Evolutionary conservation across 2,888 invertebrate genomes (phyloP), one percentile per base, ranked within the genome.

Genomic region (Drosophila recens): DNA sequence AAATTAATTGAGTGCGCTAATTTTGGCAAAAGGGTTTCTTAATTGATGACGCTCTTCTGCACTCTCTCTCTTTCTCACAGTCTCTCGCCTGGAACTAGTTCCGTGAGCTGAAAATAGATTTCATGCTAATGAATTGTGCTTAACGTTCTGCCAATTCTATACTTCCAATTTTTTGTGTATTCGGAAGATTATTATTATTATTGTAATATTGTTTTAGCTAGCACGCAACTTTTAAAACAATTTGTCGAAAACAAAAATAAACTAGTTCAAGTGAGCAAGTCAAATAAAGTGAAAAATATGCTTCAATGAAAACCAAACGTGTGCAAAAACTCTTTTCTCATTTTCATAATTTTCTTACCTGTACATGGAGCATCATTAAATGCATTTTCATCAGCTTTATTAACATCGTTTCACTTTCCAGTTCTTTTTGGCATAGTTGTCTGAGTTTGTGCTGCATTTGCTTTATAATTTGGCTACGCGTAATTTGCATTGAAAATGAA

Each of bases 1-100:
- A 79, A 86, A 86, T 86, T 86, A 86, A 86, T 86, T 86, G 89
- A 89, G 82, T 89, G 84, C 84, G 77, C 86, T 89, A 89, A 86
- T 86, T 86, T 85, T 77, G 71, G 79, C 75, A 73, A 89, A 86
- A 87, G 71, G 79, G 79, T 86, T 76, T 72, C 72, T 75, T 88
- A 87, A 87, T 86, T 85, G 86, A 84, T 85, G 82, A 67, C 66
- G 48, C 38, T 38, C 33, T 30, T 38, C 33, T 30, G 45, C 43
- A 49, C 49, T 11, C 15, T 15, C 51, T 23, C 51, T 17, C 30
- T 10, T 33, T 11, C n/a, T 33, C 20, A n/a, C 11, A 27, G n/a
- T 36, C 38, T 11, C 27, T 54, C 17, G 9, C 20, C 45, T 36
- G 40, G 23, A 73, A 68, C 58, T 69, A 75, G 54, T 75, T 69